Evolutionary conservation across 2,888 invertebrate genomes (phyloP), one percentile per base, ranked within the genome.

Genomic region (Mellilla xanthometata): DNA sequence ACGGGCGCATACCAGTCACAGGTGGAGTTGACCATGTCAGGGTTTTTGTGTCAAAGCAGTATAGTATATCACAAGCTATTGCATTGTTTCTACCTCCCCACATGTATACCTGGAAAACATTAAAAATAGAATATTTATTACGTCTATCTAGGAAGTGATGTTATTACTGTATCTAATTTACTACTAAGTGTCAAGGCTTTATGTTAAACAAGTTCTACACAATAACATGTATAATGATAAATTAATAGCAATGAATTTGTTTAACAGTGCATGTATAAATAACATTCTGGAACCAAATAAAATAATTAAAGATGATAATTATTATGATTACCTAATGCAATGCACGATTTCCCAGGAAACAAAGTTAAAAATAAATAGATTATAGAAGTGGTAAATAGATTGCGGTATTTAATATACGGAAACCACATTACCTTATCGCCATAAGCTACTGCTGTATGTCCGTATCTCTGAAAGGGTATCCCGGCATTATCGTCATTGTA

Each of bases 1-100:
- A 93, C 0, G 98, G 98, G 15, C 93, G 83, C 33, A 84, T 84
- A 0, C 97, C 97, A 1, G 87, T 83, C 0, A 94, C 93, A 29
- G 75, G 54, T 6, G 94, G 94, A 1, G 91, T 90, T 10, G 90
- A 91, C 95, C 95, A 96, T 63, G 90, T 90, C 23, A 92, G 82
- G 41, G 89, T 93, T 59, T 90, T 92, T 6, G 95, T 94, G 77
- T 97, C 93, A 72, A 96, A 98, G 65, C 95, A 93, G 68, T 94
- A 96, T 0, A 98, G 88, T 12, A 91, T 92, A 64, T 95, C 94
- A 80, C 96, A 97, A 3, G 96, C 94, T 19, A 93, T 92, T 19
- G 78, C 92, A 76, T 98, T 97, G 76, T 97, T 97, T 53, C 97
- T 91, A 2, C 98, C 98, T 35, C 98, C 98, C 97, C 97, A 98